phyloP scores from a whole-genome alignment of 2,113 vertebrate species.

The Melospiza georgiana region DNA sequence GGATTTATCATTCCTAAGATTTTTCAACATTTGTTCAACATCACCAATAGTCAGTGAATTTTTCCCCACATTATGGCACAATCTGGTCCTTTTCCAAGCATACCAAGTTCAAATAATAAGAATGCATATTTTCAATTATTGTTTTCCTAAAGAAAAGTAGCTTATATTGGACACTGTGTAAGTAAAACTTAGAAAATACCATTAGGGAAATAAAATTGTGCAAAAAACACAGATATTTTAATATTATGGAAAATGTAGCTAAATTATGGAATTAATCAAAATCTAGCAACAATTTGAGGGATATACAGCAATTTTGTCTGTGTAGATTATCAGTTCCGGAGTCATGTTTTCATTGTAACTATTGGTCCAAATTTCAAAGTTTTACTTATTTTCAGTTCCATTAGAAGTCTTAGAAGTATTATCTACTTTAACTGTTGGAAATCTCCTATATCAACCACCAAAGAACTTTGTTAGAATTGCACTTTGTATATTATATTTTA shows the following conservation, averaged over 20 bases:
- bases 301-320: not conserved
- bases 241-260: not conserved
- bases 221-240: not conserved
- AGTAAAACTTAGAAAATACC: conserved; percentile 6
- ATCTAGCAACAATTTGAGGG: not conserved
- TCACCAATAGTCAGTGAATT: not conserved
- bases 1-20: not conserved
- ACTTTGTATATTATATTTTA: not conserved
- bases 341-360: not conserved
- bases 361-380: not conserved
- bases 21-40: not conserved
- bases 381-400: not conserved
- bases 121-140: not conserved
- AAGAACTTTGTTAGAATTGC: not conserved
- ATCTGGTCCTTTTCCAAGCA: not conserved
- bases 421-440: not conserved
- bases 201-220: not conserved
- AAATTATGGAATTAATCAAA: not conserved
- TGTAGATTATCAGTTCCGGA: not conserved
- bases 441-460: not conserved
- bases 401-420: not conserved
- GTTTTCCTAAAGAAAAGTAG: not conserved
- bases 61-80: not conserved
- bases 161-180: not conserved
- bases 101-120: not conserved